Conservation (phyloP, 2,797 vertebrate genomes). For the Poeciliopsis infans region DNA sequence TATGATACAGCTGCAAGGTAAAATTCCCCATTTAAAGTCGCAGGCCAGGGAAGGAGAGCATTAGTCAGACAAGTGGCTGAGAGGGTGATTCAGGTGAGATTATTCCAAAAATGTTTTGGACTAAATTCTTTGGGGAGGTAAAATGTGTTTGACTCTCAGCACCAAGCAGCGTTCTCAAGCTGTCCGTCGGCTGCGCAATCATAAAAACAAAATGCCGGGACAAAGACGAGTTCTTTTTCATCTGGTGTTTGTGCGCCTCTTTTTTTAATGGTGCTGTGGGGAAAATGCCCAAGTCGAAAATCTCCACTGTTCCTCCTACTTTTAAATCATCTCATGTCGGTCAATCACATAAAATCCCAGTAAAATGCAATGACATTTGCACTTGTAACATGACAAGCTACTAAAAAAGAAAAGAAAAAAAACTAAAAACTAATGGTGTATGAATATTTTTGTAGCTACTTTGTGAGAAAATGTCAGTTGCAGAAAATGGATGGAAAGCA, state of each 20-base stretch:
- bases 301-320: not conserved
- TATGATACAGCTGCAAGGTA: not conserved
- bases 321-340: not conserved
- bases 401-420: not conserved
- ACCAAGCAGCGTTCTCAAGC: not conserved
- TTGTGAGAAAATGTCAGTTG: conserved; percentile 6
- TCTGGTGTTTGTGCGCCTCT: not conserved
- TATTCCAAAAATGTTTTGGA: not conserved
- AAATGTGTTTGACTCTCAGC: not conserved
- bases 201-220: not conserved
- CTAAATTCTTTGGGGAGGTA: not conserved
- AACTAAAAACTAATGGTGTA: not conserved
- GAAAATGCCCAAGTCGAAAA: not conserved
- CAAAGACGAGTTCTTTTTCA: not conserved
- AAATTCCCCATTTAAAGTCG: not conserved
- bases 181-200: too few relatives aligned
- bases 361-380: not conserved
- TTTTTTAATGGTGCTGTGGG: not conserved
- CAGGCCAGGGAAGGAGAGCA: not conserved
- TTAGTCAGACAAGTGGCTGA: not conserved
- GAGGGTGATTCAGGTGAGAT: not conserved
- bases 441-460: not conserved
- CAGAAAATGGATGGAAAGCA: conserved; percentile 35
- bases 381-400: not conserved
- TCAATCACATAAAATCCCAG: not conserved